phyloP scores from a whole-genome alignment of 2,888 invertebrate species.

The Hypselothyrea guttata region DNA sequence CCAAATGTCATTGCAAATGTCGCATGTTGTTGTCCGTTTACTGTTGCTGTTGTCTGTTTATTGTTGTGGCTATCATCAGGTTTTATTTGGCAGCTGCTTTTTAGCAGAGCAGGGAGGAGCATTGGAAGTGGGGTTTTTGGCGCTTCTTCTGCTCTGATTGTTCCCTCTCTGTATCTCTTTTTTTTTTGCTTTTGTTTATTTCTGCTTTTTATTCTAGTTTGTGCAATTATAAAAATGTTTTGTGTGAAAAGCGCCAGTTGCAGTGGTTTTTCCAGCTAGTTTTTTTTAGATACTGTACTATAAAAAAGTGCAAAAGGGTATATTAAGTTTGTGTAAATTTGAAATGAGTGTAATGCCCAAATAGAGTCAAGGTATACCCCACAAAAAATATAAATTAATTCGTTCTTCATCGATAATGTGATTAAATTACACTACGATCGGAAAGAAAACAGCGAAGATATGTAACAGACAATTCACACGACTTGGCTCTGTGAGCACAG shows the following conservation, averaged over 20 bases:
- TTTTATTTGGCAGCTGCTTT: constrained; percentile 32
- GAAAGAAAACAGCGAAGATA: no score
- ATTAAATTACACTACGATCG: no score
- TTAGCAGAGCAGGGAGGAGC: constrained; percentile 1
- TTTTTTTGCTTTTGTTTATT: constrained; percentile 31
- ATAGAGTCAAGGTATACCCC: no score
- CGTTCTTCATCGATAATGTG: no score
- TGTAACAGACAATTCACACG: no score
- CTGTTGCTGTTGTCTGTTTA: constrained; percentile 4
- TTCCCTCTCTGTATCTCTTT: constrained; percentile 32
- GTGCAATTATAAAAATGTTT: constrained; percentile 52
- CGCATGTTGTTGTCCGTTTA: constrained; percentile 36
- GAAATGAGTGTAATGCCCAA: no score
- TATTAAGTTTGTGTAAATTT: no score
- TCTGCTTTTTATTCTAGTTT: constrained; percentile 52
- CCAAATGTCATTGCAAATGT: constrained; percentile 72
- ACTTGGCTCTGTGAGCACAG: no score
- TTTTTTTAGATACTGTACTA: constrained; percentile 8
- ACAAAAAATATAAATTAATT: no score
- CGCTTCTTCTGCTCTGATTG: constrained; percentile 64
- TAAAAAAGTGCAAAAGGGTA: no score
- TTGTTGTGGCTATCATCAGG: constrained; percentile 34
- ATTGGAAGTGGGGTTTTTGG: neutral
- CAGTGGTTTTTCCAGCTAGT: neutral
- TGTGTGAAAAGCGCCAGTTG: constrained; percentile 53